Conservation (phyloP, 2,797 vertebrate species). For the Parambassis ranga region DNA sequence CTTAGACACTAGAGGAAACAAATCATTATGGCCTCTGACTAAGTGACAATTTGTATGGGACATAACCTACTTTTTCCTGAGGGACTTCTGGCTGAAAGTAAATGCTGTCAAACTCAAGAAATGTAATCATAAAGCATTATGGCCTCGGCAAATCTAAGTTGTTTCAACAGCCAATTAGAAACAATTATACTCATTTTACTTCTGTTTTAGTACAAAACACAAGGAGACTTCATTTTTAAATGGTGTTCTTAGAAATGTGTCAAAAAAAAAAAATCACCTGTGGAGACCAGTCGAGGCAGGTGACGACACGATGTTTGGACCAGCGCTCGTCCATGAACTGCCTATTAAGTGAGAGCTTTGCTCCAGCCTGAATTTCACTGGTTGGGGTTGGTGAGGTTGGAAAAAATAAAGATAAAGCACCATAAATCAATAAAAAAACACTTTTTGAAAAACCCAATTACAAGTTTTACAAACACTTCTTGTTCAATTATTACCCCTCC, state of each 20-base stretch:
- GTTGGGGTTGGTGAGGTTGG: no score
- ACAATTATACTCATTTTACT: constrained; percentile 1
- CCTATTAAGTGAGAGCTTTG: constrained; percentile 93
- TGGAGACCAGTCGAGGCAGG: constrained; percentile 97
- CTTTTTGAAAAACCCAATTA: constrained; percentile 36
- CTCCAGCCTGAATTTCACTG: constrained; percentile 96
- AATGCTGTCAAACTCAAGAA: constrained; percentile 67
- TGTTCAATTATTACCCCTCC: constrained; percentile 85
- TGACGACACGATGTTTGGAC: constrained; percentile 98
- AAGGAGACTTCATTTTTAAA: background rate
- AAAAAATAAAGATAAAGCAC: constrained; percentile 18
- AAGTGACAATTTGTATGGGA: constrained; percentile 72
- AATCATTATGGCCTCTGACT: constrained; percentile 71
- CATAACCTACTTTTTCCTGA: constrained; percentile 64
- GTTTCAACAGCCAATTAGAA: constrained; percentile 60
- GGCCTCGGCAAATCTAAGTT: constrained; percentile 23
- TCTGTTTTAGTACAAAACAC: background rate
- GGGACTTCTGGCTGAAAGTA: constrained; percentile 64
- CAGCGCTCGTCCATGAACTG: constrained; percentile 96
- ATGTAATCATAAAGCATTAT: constrained; percentile 72
- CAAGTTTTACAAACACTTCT: background rate
- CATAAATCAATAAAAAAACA: constrained; percentile 48
- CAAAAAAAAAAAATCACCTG: constrained; percentile 80
- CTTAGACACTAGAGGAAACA: constrained; percentile 75
- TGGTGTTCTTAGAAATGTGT: background rate